Evolutionary conservation across 2,797 vertebrate species (phyloP), one percentile per base, ranked within the genome.

Genomic region (Tarsius wallacei): DNA sequence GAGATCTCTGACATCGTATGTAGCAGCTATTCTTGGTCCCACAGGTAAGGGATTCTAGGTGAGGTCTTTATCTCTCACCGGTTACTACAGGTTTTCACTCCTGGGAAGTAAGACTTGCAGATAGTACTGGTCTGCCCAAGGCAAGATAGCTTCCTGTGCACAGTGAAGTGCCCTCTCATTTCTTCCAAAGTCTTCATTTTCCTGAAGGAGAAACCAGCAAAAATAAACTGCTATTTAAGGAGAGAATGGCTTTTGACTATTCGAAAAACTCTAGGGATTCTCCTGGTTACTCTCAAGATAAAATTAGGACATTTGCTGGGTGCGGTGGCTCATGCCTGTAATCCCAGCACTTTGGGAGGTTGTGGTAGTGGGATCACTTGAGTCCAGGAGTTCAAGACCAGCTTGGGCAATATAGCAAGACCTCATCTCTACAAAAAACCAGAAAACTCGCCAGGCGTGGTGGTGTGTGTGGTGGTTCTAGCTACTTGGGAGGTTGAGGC

Each of bases 151-250:
- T 87, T 85, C 26, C 57, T 33, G 59, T 16, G 6, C 10, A 16
- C 5, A 15, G 33, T 12, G 7, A 86, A 31, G 21, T 17, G 24
- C 17, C 10, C 11, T 73, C 16, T 90, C n/a, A 31, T 71, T 76
- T 88, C 59, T 68, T 31, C 33, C 64, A 4, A 87, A 51, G 47
- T 64, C 64, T 78, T 90, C 51, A 63, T 57, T 33, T 85, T 91
- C 81, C 81, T 33, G 12, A 78, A 86, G 82, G 63, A 96, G 83
- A 89, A 90, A 64, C 22, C 53, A 49, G 66, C 57, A 85, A 49
- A 85, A 74, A 85, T 47, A 90, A 91, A 90, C 47, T 47, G 3
- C 4, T n/a, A 17, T 33, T 26, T 8, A 70, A 88, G 90, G 81
- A 74, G 14, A 22, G 71, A 81, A 90, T 87, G 81, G 42, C 15